Base-by-base conservation (phyloP, 2,797 vertebrate species). In the Microhierax caerulescens region DNA sequence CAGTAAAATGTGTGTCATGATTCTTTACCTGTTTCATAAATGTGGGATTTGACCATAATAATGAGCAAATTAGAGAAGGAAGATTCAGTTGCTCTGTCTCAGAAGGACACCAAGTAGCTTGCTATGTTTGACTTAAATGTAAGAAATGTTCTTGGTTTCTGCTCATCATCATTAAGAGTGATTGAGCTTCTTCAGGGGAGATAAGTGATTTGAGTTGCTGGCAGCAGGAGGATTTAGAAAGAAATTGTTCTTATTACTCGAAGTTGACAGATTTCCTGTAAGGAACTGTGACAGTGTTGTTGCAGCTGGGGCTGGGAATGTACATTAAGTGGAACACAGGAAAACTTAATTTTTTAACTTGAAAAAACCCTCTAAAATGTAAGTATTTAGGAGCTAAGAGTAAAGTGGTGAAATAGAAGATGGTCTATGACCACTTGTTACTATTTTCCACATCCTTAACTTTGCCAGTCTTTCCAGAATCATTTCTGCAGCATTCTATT, bases 241-340 rank as follows among this genome's bases (percentile, higher is more conserved):
- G 72, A 90, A 86, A 61, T 54, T 1, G 68, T 76, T 75, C 65
- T 92, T 43, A 60, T 80, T 21, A 32, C 19, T 68, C 47, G 64
- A 41, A 82, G 82, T 65, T 51, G 61, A 43, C 81, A 92, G 45
- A n/a, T 89, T 90, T 95, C 88, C 79, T 84, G 81, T 50, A 86
- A 89, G 65, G 60, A 93, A 8, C 45, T 86, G 54, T 82, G 90
- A 53, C 54, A 67, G 43, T 34, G 41, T 80, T 87, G 63, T 65
- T 96, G 56, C 61, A 85, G 61, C 84, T 80, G 65, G 64, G 41
- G 50, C 70, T 85, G 75, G 74, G 60, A 60, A 45, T 36, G 13
- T 47, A 15, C 41, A 30, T 95, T 54, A 93, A 32, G 34, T 81
- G 43, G 57, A 82, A 79, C 10, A 24, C 18, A 67, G 65, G 41